Evolutionary conservation across 2,888 invertebrate genomes (phyloP), one percentile per base, ranked within the genome.

Genomic region (Leptinotarsa peninsularis): DNA sequence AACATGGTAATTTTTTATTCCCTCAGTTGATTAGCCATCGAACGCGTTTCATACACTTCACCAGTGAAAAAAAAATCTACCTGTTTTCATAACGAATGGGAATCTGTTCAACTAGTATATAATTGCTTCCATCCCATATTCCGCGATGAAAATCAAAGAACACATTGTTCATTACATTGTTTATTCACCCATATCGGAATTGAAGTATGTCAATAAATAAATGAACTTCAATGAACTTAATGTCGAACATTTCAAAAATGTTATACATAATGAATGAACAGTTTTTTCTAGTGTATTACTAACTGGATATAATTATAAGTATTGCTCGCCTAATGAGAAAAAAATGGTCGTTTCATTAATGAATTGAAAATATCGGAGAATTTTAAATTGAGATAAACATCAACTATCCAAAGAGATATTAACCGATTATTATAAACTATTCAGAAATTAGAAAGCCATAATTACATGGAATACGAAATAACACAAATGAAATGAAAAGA

Each of bases 181-280:
- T 43, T 43, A 15, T 43, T n/a, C 17, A 33, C 17, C 33, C n/a
- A 43, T 43, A 17, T 10, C n/a, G 3, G n/a, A 63, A 43, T 63
- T 63, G 63, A 63, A 63, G 33, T 17, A 63, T 3, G n/a, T 43
- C 43, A 43, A 63, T 63, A 2, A 63, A 63, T 63, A 17, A 58
- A 58, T 43, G 4, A 33, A 63, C 14, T 33, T 10, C 7, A 63
- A 27, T 63, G 63, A n/a, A 33, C 33, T 7, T n/a, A 21, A 43
- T 63, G n/a, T 63, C 23, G 14, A 18, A 18, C 17, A 63, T 43
- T 27, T 58, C 1, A 4, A 14, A 15, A 15, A 23, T 58, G 10
- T 58, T 10, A 18, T 54, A 23, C 58, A 15, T 23, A 23, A 58
- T 52, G 52, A 52, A 52, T 17, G 2, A 52, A 15, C 15, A 10